Base-by-base conservation (phyloP, 1,140 invertebrate genomes). In the Drosophila bifasciata region DNA sequence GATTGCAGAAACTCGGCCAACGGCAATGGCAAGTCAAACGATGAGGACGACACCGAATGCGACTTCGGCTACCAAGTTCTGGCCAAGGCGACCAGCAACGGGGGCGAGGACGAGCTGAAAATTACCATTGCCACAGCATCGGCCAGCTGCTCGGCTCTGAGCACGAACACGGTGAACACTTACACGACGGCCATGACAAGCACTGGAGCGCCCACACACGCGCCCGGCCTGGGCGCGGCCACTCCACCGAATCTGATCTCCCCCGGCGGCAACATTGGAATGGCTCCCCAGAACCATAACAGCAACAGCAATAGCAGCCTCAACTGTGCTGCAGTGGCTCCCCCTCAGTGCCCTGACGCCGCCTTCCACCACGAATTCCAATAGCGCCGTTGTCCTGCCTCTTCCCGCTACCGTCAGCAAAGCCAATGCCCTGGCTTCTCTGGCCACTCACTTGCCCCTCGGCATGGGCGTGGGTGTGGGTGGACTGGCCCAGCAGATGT, bases 11-110 rank as follows among this genome's bases (percentile, higher is more conserved):
- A 88, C 39, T 88, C 83, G 0, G 62, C 71, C 5, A 89, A 83
- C 58, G 84, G 79, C 0, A 89, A 89, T 63, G 85, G 71, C 5
- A 89, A 89, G 32, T 77, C 80, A 7, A 88, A 91, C 19, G 90
- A 91, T 53, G 85, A 91, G 46, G 90, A 91, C 11, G 90, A 91
- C 21, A 89, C 73, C 1, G 90, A 90, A 41, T 91, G 90, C 41
- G 90, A 91, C 62, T 88, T 91, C 46, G 90, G 90, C 16, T 91
- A 84, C 44, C 89, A 91, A 70, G 85, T 91, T 16, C 41, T 91
- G 49, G 68, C 89, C 41, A 91, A 91, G 69, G 84, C 84, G 1
- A 68, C 79, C 52, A 85, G 79, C 40, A 77, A 76, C 51, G 70
- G 66, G 0, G 71, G 72, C 2, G 89, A 91, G 32, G 89, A 91